A percentile compares a stretch with the other conserved stretches of the same genome.
These are phyloP conservation scores for Sceliomorpha sp. DNA, from an alignment of 2,888 invertebrate genomes.

Conservation along the genomic window DNA sequence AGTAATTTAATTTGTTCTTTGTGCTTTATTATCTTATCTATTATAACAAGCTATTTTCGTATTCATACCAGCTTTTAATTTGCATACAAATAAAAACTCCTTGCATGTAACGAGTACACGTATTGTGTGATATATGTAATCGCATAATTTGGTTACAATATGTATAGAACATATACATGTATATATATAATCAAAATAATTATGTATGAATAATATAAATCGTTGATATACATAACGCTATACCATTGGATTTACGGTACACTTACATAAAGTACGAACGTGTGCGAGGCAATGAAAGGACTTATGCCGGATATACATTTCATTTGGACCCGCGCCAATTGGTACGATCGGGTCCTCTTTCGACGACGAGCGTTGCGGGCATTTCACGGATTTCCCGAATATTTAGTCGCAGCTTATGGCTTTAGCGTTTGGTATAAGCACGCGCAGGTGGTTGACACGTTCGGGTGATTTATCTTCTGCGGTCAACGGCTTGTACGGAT, in stretches of 20 bases:
- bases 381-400: constrained; percentile 74
- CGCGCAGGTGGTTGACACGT: constrained; percentile 71
- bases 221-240: background rate
- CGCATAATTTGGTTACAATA: too few relatives aligned
- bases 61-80: too few relatives aligned
- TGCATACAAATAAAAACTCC: too few relatives aligned
- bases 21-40: too few relatives aligned
- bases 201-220: too few relatives aligned
- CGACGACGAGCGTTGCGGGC: constrained; percentile 59
- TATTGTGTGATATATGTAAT: too few relatives aligned
- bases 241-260: constrained; percentile 9
- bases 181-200: too few relatives aligned
- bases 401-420: constrained; percentile 72
- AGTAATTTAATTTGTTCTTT: too few relatives aligned
- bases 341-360: constrained; percentile 69
- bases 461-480: constrained; percentile 69
- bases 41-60: too few relatives aligned
- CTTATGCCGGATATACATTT: constrained; percentile 73
- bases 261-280: constrained; percentile 5
- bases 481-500: constrained; percentile 59
- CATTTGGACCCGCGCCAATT: constrained; percentile 77
- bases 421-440: constrained; percentile 66
- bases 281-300: constrained; percentile 58
- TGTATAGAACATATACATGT: too few relatives aligned
- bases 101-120: too few relatives aligned